Percentiles rank a stretch among this genome's conserved stretches.
Conservation (phyloP, 2,113 vertebrate genomes). For the Tragulus kanchil region DNA sequence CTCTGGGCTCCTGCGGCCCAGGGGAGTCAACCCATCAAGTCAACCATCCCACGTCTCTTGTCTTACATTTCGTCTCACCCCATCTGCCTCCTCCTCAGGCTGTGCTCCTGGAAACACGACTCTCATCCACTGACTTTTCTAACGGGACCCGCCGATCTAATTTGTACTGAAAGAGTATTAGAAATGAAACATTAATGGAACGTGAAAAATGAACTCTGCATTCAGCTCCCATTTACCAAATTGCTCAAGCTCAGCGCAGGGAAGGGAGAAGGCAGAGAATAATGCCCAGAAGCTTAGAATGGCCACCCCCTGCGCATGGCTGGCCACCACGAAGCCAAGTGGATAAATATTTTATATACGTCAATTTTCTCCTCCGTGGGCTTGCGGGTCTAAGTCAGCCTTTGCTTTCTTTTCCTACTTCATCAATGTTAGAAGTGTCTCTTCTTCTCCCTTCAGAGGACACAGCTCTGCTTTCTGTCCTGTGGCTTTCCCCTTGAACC, state of each 20-base stretch:
- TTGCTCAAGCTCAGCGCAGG: constrained; percentile 55
- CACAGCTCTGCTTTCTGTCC: constrained; percentile 56
- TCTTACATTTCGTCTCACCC: not conserved
- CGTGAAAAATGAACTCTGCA: constrained; percentile 64
- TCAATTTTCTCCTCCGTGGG: constrained; percentile 86
- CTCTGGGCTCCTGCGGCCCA: not conserved
- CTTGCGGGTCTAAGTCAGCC: constrained; percentile 79
- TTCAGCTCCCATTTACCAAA: constrained; percentile 73
- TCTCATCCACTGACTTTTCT: not conserved
- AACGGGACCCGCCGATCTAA: too few species aligned
- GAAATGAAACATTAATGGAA: constrained; percentile 83
- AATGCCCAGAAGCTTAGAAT: constrained; percentile 69
- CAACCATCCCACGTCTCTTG: not conserved
- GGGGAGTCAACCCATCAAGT: accelerated
- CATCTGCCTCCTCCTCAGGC: not conserved
- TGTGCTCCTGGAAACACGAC: not conserved
- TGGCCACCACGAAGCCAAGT: constrained; percentile 74
- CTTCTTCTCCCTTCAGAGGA: constrained; percentile 73
- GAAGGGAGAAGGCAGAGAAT: constrained; percentile 53
- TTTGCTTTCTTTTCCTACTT: constrained; percentile 83
- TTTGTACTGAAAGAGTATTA: constrained; percentile 65
- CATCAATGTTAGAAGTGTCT: constrained; percentile 76
- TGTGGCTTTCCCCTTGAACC: constrained; percentile 70
- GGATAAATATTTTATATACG: constrained; percentile 87
- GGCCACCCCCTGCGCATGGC: constrained; percentile 59